Evolutionary conservation across 2,113 vertebrate species (phyloP).

Genomic region (Notiomystis cincta): DNA sequence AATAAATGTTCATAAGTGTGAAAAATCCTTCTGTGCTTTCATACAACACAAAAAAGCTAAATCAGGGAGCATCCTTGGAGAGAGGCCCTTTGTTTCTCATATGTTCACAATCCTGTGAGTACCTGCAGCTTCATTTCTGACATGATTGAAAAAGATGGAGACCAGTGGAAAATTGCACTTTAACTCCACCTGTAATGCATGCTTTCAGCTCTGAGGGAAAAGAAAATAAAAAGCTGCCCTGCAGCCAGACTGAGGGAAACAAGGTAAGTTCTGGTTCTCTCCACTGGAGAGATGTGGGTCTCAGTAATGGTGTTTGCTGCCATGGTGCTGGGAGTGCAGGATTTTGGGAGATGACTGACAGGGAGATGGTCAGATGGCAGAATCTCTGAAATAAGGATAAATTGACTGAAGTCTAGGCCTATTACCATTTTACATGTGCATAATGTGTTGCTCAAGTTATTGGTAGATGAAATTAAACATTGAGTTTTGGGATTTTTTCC

Average conservation of each 20-base stretch:
- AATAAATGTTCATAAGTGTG: not conserved
- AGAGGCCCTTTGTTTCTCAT: not conserved
- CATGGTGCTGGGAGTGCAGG: not conserved
- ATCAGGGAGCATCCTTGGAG: not conserved
- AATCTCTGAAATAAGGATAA: not conserved
- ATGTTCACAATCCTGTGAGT: not conserved
- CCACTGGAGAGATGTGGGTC: not conserved
- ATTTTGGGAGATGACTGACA: not conserved
- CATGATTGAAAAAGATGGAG: not conserved
- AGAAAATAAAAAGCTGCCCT: not conserved
- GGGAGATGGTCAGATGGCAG: not conserved
- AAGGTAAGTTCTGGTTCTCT: not conserved
- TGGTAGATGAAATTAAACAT: not conserved
- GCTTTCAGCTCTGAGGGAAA: not conserved
- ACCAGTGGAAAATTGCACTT: rapidly evolving
- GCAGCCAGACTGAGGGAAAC: not conserved
- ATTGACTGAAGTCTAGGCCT: not conserved
- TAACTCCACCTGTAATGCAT: not conserved
- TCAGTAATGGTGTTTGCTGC: not conserved
- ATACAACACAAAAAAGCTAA: not conserved
- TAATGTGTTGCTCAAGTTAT: not conserved
- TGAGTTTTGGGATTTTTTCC: not conserved
- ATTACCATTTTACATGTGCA: not conserved
- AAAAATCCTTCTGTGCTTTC: not conserved
- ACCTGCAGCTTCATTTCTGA: not conserved